Percentiles rank a stretch among this genome's conserved stretches.
Conservation (phyloP, 2,888 invertebrate species). For the Pseudococcus viburni region DNA sequence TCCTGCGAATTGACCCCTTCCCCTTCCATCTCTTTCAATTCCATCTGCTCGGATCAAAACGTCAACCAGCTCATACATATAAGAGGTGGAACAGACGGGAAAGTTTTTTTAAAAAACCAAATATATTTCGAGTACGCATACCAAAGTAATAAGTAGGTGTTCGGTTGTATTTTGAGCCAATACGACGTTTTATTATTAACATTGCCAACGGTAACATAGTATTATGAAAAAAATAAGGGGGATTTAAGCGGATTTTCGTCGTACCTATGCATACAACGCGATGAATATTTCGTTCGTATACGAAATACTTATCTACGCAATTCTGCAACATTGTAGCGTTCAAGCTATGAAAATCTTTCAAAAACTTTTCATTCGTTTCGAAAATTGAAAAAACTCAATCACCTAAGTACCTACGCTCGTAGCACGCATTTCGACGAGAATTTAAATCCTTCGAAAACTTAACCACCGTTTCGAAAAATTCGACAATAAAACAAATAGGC, state of each 20-base stretch:
- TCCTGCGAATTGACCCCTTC: neutral
- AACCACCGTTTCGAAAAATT: neutral
- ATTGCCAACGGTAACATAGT: constrained; percentile 3
- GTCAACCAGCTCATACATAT: neutral
- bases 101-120: neutral
- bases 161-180: constrained; percentile 30
- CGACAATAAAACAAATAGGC: neutral
- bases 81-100: neutral
- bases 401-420: no score
- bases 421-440: no score
- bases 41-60: neutral
- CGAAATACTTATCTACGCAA: no score
- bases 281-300: neutral
- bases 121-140: constrained; percentile 15
- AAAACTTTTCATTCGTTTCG: no score
- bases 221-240: neutral
- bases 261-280: neutral
- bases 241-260: neutral
- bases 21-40: neutral
- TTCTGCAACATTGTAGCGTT: no score
- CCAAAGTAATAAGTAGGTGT: constrained; percentile 41
- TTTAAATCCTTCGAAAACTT: no score
- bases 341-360: no score
- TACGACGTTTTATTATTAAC: constrained; percentile 40
- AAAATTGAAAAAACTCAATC: no score